A percentile compares a stretch with the other conserved stretches of the same genome.
Evolutionary conservation across 2,797 vertebrate species (phyloP).

Genomic region (Spatula versicolor): DNA sequence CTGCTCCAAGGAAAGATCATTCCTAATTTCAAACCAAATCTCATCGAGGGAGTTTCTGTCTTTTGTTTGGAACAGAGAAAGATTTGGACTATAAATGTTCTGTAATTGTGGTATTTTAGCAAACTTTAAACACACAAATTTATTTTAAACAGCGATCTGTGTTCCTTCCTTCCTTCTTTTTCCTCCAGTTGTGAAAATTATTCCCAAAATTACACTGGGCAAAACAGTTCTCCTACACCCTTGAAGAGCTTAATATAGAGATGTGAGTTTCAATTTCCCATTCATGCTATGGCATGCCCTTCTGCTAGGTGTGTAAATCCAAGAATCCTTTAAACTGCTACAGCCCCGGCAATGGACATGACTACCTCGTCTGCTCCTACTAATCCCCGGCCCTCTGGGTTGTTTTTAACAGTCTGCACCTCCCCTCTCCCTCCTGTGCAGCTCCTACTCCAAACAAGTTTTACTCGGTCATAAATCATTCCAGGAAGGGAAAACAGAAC

Average conservation of each 20-base stretch:
- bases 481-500: not conserved
- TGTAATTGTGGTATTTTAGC: not conserved
- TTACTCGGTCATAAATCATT: not conserved
- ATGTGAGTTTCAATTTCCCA: not conserved
- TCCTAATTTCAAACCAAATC: conserved; percentile 14
- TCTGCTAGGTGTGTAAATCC: not conserved
- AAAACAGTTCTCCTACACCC: not conserved
- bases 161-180: not conserved
- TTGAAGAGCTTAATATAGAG: not conserved
- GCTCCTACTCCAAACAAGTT: not conserved
- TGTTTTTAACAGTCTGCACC: not conserved
- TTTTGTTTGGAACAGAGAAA: not conserved
- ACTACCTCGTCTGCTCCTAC: not conserved
- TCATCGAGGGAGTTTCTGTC: not conserved
- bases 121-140: not conserved
- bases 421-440: not conserved
- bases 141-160: not conserved
- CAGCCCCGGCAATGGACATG: not conserved
- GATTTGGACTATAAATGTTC: not conserved
- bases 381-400: not conserved
- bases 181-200: not conserved
- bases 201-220: not conserved
- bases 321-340: not conserved
- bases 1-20: not conserved
- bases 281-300: not conserved